A percentile compares a stretch with the other conserved stretches of the same genome.
Conservation (phyloP, 2,888 invertebrate species). For the Cecidostiba fungosa region DNA sequence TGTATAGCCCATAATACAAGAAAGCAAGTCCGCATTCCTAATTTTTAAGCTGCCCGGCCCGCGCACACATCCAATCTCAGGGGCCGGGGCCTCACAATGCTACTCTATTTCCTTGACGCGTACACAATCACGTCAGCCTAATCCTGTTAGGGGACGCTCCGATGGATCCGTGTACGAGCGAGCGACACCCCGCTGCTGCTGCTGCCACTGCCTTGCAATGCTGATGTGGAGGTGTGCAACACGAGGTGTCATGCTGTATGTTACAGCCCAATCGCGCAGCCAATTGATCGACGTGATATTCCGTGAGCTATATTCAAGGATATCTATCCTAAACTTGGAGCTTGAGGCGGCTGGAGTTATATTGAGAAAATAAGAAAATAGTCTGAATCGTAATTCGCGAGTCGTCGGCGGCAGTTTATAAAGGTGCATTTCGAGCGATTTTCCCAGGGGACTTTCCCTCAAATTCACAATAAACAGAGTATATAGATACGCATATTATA, state of each 20-base stretch:
- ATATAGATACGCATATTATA: not conserved
- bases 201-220: not conserved
- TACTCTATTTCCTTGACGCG: conserved; percentile 78
- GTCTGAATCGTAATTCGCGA: too few species aligned
- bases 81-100: conserved; percentile 72
- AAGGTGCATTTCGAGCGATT: not conserved
- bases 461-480: conserved; percentile 40
- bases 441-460: conserved; percentile 28
- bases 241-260: not conserved
- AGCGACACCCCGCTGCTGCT: conserved; percentile 72
- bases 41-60: conserved; percentile 70
- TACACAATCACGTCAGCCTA: conserved; percentile 78
- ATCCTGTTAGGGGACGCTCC: conserved; percentile 78
- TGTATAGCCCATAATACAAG: conserved; percentile 49
- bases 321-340: too few species aligned
- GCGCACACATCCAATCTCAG: conserved; percentile 68
- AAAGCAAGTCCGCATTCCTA: conserved; percentile 72
- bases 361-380: not conserved
- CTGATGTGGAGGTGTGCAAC: not conserved
- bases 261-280: not conserved
- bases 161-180: conserved; percentile 55
- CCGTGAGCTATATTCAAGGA: not conserved
- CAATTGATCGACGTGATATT: conserved; percentile 48
- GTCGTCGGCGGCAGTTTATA: too few species aligned
- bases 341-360: not conserved